A percentile compares a stretch with the other conserved stretches of the same genome.
These are phyloP conservation scores for Nemurella pictetii DNA, from an alignment of 2,888 invertebrate species.

Conservation along the genomic window DNA sequence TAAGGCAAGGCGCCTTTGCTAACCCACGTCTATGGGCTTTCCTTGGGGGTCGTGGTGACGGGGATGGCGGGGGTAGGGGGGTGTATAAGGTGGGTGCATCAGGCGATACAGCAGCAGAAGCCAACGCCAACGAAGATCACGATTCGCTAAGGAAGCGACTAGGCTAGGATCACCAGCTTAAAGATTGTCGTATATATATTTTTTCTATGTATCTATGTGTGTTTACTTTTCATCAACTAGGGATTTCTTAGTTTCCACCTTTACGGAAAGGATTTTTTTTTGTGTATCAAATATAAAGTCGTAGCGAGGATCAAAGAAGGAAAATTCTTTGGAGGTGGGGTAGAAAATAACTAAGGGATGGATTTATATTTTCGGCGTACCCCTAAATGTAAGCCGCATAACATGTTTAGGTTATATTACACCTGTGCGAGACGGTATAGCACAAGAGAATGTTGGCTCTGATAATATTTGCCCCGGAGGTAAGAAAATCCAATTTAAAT, in stretches of 20 bases:
- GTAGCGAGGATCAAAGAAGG: conserved; percentile 19
- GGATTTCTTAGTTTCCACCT: conserved; percentile 41
- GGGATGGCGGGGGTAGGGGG: conserved; percentile 8
- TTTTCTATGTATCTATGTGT: conserved; percentile 8
- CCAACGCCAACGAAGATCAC: not conserved
- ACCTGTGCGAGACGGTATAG: not conserved
- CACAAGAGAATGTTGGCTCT: too few species aligned
- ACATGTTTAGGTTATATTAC: conserved; percentile 9
- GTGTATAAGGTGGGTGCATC: conserved; percentile 2
- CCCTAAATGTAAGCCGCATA: conserved; percentile 14
- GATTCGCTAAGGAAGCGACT: not conserved
- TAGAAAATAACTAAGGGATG: conserved; percentile 22
- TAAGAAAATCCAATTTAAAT: too few species aligned
- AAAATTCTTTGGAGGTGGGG: not conserved
- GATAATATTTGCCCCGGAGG: too few species aligned
- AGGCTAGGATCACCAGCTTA: conserved; percentile 22
- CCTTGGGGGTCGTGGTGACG: conserved; percentile 5
- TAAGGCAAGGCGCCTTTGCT: not conserved
- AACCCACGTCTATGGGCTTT: conserved; percentile 17
- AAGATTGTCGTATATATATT: conserved; percentile 25
- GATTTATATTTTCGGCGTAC: not conserved
- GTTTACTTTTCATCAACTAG: conserved; percentile 43
- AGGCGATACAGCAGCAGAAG: not conserved
- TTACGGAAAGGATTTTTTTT: conserved; percentile 25
- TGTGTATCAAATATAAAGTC: conserved; percentile 30